Percentiles rank a stretch among this genome's conserved stretches.
Evolutionary conservation across 2,797 vertebrate genomes (phyloP).

Genomic region (Leptoclinus maculatus): DNA sequence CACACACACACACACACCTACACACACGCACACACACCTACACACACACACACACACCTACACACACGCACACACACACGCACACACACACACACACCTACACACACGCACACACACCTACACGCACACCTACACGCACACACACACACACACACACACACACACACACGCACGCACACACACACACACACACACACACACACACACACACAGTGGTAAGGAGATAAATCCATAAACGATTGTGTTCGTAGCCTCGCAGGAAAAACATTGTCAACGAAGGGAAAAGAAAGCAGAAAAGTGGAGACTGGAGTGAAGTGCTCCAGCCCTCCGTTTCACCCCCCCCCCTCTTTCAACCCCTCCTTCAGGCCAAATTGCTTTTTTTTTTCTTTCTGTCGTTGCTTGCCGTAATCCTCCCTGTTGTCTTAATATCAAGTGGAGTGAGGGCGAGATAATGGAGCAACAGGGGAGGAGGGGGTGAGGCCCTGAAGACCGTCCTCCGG

Average conservation of each 20-base stretch:
- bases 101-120: not conserved
- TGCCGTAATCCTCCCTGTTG: constrained; percentile 63
- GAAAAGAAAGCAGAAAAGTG: constrained; percentile 23
- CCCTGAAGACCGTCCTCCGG: constrained; percentile 47
- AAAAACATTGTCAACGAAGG: constrained; percentile 12
- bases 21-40: not conserved
- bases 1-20: not conserved
- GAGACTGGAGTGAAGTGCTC: constrained; percentile 24
- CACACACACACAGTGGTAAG: not conserved
- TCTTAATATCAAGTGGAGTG: constrained; percentile 72
- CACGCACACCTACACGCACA: too few species aligned
- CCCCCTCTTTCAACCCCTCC: constrained; percentile 9
- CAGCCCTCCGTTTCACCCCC: not conserved
- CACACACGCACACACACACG: not conserved
- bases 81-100: not conserved
- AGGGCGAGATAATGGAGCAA: constrained; percentile 60
- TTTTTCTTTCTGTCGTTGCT: constrained; percentile 45
- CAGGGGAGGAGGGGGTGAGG: constrained; percentile 15
- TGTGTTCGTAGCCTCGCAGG: constrained; percentile 15
- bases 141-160: not conserved
- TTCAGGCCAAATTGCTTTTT: constrained; percentile 64
- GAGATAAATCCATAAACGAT: constrained; percentile 25
- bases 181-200: not conserved
- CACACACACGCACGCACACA: not conserved
- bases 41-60: not conserved